Conservation (phyloP, 1,140 invertebrate genomes). For the Choristoneura fumiferana region DNA sequence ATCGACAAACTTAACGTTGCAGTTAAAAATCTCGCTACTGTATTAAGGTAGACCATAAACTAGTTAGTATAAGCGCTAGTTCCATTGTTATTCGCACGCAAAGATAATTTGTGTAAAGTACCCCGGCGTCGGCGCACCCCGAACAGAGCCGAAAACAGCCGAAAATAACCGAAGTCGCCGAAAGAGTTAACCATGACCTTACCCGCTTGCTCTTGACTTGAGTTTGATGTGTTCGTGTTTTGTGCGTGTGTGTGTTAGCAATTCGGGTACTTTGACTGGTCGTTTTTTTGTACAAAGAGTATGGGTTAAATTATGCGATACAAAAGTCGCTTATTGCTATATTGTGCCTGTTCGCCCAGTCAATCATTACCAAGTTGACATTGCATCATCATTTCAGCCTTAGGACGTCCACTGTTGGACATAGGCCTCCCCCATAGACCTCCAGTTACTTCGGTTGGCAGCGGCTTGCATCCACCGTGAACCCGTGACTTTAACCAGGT, state of each 20-base stretch:
- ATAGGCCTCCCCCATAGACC: no score
- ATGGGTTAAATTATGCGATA: no score
- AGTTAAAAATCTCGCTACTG: background rate
- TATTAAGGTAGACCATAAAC: background rate
- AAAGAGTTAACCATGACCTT: constrained; percentile 18
- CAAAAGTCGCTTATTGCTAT: no score
- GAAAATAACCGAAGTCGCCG: constrained; percentile 12
- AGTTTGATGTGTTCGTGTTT: background rate
- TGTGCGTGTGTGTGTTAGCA: constrained; percentile 8
- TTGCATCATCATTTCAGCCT: no score
- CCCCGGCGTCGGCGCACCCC: constrained; percentile 3
- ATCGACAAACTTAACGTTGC: background rate
- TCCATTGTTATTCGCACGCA: background rate
- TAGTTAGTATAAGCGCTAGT: background rate
- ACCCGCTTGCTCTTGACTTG: constrained; percentile 15
- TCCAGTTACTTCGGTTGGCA: no score
- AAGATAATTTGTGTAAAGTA: background rate
- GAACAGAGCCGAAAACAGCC: background rate
- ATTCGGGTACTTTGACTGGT: constrained; percentile 10
- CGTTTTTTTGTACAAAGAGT: constrained; percentile 7
- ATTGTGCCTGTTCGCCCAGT: no score
- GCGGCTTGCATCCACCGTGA: no score
- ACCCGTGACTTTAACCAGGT: no score
- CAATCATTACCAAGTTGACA: no score
- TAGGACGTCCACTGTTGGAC: no score